Conservation (phyloP, 2,797 vertebrate species). For the Tarsius wallacei region DNA sequence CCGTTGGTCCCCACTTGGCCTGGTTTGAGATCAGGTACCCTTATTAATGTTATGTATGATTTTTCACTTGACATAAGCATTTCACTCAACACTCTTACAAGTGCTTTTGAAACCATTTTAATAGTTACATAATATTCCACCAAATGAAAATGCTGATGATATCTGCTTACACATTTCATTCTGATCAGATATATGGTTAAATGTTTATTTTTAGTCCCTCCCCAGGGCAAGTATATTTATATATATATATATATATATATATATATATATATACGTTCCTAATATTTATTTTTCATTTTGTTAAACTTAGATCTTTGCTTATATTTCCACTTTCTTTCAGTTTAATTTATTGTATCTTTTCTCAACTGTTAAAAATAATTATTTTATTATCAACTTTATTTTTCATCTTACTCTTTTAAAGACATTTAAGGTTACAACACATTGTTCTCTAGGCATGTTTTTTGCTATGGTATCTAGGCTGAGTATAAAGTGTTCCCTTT, state of each 20-base stretch:
- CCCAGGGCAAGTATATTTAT: not conserved
- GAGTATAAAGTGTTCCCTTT: not conserved
- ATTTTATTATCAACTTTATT: not conserved
- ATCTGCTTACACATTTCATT: not conserved
- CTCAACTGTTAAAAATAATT: not conserved
- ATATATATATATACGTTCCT: not conserved
- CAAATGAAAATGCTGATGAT: not conserved
- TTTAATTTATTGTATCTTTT: not conserved
- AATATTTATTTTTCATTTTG: not conserved
- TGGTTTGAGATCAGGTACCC: no score
- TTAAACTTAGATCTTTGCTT: not conserved
- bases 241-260: not conserved
- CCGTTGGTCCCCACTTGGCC: no score
- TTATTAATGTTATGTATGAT: no score
- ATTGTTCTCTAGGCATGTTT: not conserved
- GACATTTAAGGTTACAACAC: no score
- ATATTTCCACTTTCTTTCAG: not conserved
- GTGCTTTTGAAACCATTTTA: not conserved
- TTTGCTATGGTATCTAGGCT: not conserved
- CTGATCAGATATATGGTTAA: not conserved
- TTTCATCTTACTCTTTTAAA: not conserved
- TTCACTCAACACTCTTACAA: not conserved
- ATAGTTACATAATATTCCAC: fast-evolving
- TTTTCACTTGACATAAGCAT: not conserved
- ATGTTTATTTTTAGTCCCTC: not conserved